Evolutionary conservation across 2,888 invertebrate genomes (phyloP).

Genomic region (Eurois occulta): DNA sequence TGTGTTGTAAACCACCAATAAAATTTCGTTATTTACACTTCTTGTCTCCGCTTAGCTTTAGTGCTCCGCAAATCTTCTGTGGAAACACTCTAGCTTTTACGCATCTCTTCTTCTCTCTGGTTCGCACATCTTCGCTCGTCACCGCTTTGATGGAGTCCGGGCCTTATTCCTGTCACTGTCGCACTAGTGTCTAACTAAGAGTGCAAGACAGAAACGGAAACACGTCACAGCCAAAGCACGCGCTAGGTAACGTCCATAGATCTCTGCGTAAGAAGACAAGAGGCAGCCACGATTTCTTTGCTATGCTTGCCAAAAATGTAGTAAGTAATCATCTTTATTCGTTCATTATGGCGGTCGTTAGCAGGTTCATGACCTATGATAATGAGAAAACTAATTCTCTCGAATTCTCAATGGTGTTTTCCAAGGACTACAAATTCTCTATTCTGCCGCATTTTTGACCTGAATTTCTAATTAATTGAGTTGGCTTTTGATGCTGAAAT

Average conservation of each 20-base stretch:
- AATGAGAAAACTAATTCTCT: neutral
- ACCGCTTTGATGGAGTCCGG: too few relatives aligned
- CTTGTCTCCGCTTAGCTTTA: too few relatives aligned
- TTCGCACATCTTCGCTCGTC: too few relatives aligned
- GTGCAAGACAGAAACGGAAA: neutral
- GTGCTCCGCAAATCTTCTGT: too few relatives aligned
- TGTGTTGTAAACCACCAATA: too few relatives aligned
- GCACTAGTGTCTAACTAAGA: neutral
- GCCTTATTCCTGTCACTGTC: neutral
- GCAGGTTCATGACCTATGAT: neutral
- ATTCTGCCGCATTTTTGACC: neutral
- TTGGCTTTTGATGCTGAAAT: neutral
- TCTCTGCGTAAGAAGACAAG: neutral
- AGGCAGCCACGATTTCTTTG: neutral
- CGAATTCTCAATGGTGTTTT: neutral
- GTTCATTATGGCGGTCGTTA: conserved; percentile 7
- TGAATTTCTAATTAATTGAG: neutral
- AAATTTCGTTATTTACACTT: too few relatives aligned
- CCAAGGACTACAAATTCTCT: neutral
- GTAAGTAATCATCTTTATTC: neutral
- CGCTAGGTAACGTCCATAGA: neutral
- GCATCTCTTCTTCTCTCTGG: too few relatives aligned
- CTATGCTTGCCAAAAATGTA: conserved; percentile 31
- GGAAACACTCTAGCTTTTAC: too few relatives aligned
- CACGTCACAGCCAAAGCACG: neutral